Evolutionary conservation across 2,888 invertebrate genomes (phyloP), one percentile per base, ranked within the genome.

Genomic region (Lycaena phlaeas): DNA sequence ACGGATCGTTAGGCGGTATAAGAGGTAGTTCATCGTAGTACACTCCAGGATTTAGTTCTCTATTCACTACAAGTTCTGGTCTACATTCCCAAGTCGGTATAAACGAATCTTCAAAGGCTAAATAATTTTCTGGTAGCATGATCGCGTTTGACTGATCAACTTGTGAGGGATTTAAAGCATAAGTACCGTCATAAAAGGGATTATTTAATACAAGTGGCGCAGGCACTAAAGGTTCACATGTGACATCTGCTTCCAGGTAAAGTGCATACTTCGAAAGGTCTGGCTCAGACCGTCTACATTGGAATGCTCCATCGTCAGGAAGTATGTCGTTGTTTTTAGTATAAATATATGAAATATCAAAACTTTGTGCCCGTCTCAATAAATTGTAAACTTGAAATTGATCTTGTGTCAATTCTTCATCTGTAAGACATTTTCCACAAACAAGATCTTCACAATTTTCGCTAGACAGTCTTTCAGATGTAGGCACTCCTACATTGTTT

Each of bases 101-200:
- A 58, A 81, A 85, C 4, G 82, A 75, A 63, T 85, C 84, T 66
- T 86, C 85, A 53, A 85, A 82, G n/a, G 82, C 79, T 54, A 85
- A 63, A 57, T 85, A 85, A 56, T 75, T 82, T 53, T 85, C 85
- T 31, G 85, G 85, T 50, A 85, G 53, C 41, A 75, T 61, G n/a
- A 82, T 65, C 57, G 77, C 65, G 28, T 64, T 57, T 45, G n/a
- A n/a, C n/a, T 67, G 68, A 55, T 66, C 73, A 37, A 74, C 47
- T 45, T 74, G 69, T 22, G 59, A 56, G 14, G 70, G 52, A 53
- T 72, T 66, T 41, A 72, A 57, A 15, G 82, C 77, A 48, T 72
- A 76, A 17, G 84, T 69, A 36, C 74, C 76, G 48, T 84, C 79
- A 51, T 85, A 85, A 60, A 85, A 86, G 7, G 85, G 85, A 52